A percentile compares a stretch with the other conserved stretches of the same genome.
phyloP scores from a whole-genome alignment of 1,140 invertebrate genomes.

The Drosophila persimilis region DNA sequence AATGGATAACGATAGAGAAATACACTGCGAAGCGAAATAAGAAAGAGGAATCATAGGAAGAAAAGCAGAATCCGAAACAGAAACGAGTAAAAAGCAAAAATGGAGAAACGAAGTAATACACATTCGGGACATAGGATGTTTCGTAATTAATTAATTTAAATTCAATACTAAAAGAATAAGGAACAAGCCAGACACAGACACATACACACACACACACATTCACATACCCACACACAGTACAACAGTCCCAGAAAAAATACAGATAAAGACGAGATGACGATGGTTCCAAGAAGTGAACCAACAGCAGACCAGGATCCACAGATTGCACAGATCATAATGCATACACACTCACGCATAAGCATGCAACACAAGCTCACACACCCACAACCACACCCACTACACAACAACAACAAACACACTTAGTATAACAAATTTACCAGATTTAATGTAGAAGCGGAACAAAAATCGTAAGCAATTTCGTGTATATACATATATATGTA shows the following conservation, averaged over 20 bases:
- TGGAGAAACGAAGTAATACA: neutral
- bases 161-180: constrained; percentile 75
- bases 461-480: no score
- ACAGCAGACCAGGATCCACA: constrained; percentile 5
- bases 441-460: constrained; percentile 38
- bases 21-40: no score
- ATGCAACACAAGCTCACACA: constrained; percentile 12
- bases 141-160: constrained; percentile 75
- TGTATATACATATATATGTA: constrained; percentile 10
- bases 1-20: no score
- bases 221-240: constrained; percentile 14
- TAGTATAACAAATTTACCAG: constrained; percentile 67
- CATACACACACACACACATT: constrained; percentile 6
- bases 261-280: no score
- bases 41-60: no score
- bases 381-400: constrained; percentile 13
- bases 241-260: neutral
- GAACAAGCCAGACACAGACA: constrained; percentile 15
- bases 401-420: constrained; percentile 46
- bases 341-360: constrained; percentile 13
- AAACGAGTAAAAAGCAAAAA: neutral
- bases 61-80: neutral
- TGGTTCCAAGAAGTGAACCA: neutral
- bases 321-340: neutral
- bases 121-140: constrained; percentile 49